Percentiles rank a stretch among this genome's conserved stretches.
These are phyloP conservation scores for Lophius americanus DNA, from an alignment of 2,797 vertebrate genomes.

Conservation along the genomic window DNA sequence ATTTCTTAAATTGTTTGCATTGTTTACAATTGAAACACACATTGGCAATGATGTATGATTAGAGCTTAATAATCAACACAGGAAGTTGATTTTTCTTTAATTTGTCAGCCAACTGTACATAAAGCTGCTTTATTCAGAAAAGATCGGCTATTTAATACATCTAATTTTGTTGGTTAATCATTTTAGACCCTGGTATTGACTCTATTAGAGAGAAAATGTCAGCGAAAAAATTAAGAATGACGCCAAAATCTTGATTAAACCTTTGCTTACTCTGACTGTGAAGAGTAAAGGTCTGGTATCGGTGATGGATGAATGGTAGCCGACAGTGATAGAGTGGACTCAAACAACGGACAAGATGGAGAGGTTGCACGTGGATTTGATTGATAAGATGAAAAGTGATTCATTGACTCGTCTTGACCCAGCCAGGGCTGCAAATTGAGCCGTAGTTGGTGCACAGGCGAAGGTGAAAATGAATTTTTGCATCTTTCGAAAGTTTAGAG, in stretches of 20 bases:
- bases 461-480: conserved; percentile 62
- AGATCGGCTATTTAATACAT: conserved; percentile 12
- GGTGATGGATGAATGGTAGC: conserved; percentile 64
- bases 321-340: conserved; percentile 65
- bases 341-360: conserved; percentile 63
- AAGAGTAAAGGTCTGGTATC: conserved; percentile 59
- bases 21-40: background rate
- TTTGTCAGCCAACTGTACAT: background rate
- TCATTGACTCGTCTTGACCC: conserved; percentile 69
- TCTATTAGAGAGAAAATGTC: conserved; percentile 23
- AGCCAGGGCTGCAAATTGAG: conserved; percentile 56
- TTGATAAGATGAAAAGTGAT: conserved; percentile 77
- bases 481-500: conserved; percentile 57
- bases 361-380: conserved; percentile 63
- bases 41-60: background rate
- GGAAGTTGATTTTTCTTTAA: background rate
- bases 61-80: background rate
- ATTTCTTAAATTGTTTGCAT: too few relatives aligned
- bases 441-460: conserved; percentile 30
- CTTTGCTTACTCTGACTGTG: conserved; percentile 47
- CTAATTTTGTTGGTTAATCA: conserved; percentile 27
- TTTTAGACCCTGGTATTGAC: conserved; percentile 34
- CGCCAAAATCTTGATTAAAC: conserved; percentile 59
- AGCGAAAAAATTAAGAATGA: conserved; percentile 41
- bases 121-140: conserved; percentile 13